These are phyloP conservation scores for Nyleta sp. DNA, from an alignment of 2,888 invertebrate species.

Conservation along the genomic window DNA sequence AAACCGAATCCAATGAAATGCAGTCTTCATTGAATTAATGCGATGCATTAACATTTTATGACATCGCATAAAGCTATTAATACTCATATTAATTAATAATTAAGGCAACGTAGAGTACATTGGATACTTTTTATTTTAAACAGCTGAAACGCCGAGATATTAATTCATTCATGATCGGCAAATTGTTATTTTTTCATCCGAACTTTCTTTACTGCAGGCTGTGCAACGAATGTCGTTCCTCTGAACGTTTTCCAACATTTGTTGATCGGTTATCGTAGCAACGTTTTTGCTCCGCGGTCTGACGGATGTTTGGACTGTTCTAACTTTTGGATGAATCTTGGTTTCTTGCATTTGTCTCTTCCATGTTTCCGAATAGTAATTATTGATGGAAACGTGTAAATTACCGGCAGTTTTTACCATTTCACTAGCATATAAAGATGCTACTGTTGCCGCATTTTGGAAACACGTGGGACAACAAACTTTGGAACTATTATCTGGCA, in stretches of 20 bases:
- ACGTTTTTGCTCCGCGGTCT: constrained; percentile 22
- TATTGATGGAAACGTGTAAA: constrained; percentile 44
- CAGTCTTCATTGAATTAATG: constrained; percentile 39
- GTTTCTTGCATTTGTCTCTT: constrained; percentile 18
- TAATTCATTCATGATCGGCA: constrained; percentile 27
- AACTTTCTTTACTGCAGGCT: neutral
- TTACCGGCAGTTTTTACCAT: constrained; percentile 6
- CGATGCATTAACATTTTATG: constrained; percentile 27
- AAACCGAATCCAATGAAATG: constrained; percentile 35
- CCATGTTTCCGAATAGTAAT: constrained; percentile 40
- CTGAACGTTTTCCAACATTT: too few relatives aligned
- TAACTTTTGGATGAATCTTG: neutral
- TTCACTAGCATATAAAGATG: constrained; percentile 16
- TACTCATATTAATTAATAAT: neutral
- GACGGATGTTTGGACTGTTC: constrained; percentile 53
- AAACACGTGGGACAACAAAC: constrained; percentile 37
- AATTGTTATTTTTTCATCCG: constrained; percentile 22
- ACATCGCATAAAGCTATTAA: constrained; percentile 26
- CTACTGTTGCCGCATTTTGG: constrained; percentile 20
- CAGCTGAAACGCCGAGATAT: neutral
- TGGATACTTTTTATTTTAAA: neutral
- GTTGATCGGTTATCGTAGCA: constrained; percentile 17
- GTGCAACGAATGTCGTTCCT: neutral
- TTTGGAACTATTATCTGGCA: too few relatives aligned
- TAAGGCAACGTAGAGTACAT: neutral